Conservation (phyloP, 2,888 invertebrate species). For the Stenolophus ochropezus region DNA sequence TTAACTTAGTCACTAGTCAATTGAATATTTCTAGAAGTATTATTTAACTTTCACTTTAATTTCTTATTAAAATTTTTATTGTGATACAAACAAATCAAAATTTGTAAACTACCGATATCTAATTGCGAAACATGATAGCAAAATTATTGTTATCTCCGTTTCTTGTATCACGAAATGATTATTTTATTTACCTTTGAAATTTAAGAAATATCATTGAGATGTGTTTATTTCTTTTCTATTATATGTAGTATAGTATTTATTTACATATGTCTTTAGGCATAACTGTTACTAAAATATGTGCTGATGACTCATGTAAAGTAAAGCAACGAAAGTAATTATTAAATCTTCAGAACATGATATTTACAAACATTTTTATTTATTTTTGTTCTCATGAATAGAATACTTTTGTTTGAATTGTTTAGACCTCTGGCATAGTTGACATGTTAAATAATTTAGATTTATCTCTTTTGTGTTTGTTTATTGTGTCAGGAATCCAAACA, state of each 20-base stretch:
- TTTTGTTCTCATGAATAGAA: too few relatives aligned
- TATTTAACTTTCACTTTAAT: background rate
- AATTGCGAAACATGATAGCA: background rate
- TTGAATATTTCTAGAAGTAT: too few relatives aligned
- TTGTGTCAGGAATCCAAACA: too few relatives aligned
- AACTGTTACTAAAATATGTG: background rate
- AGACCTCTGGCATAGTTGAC: too few relatives aligned
- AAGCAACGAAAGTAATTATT: background rate
- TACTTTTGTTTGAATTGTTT: too few relatives aligned
- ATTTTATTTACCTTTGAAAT: background rate
- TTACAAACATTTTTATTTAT: too few relatives aligned
- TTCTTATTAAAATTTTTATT: background rate
- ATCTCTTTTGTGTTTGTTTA: too few relatives aligned
- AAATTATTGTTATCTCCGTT: background rate
- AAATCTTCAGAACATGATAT: background rate
- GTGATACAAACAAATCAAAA: background rate
- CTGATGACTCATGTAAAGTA: background rate
- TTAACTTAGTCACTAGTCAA: too few relatives aligned
- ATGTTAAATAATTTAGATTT: too few relatives aligned
- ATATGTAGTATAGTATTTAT: background rate
- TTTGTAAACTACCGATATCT: background rate
- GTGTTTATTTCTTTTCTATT: background rate
- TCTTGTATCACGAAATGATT: background rate
- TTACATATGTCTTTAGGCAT: constrained; percentile 6
- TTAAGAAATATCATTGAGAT: background rate